Conservation (phyloP, 2,113 vertebrate species). For the Eleginops maclovinus region DNA sequence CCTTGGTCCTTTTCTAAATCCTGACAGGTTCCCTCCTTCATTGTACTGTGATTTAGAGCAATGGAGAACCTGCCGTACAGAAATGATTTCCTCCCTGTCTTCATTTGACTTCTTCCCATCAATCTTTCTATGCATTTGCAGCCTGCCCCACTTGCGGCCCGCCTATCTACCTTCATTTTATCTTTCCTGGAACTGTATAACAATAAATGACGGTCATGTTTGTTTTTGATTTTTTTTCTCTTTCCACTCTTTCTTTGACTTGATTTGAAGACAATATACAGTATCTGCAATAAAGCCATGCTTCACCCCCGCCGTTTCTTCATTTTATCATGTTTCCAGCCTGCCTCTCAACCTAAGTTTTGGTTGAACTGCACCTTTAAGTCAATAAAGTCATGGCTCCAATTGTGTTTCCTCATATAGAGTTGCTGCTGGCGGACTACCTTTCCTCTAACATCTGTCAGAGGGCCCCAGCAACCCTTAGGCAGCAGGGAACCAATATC, state of each 20-base stretch:
- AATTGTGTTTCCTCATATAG: slow-evolving; percentile 76
- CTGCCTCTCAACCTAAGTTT: slow-evolving; percentile 43
- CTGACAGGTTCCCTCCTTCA: slow-evolving; percentile 15
- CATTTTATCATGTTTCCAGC: slow-evolving; percentile 34
- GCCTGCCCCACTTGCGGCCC: slow-evolving; percentile 23
- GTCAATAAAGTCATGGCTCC: slow-evolving; percentile 72
- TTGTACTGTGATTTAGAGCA: slow-evolving; percentile 46
- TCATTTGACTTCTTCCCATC: slow-evolving; percentile 55
- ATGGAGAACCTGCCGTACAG: slow-evolving; percentile 27
- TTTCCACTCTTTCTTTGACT: slow-evolving; percentile 21
- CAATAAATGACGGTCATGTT: slow-evolving; percentile 34
- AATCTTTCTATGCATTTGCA: slow-evolving; percentile 55
- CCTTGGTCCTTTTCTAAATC: too few relatives aligned
- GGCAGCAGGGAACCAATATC: slow-evolving; percentile 75
- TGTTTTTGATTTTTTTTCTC: background rate
- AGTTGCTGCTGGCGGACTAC: slow-evolving; percentile 63
- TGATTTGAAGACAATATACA: slow-evolving; percentile 44
- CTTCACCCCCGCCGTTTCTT: background rate
- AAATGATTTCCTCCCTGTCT: slow-evolving; percentile 36
- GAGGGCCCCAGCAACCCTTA: slow-evolving; percentile 56
- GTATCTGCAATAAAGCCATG: slow-evolving; percentile 37
- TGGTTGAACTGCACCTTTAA: slow-evolving; percentile 71
- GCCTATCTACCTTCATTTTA: slow-evolving; percentile 31
- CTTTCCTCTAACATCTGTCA: slow-evolving; percentile 78
- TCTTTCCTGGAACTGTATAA: slow-evolving; percentile 26